Evolutionary conservation across 2,888 invertebrate species (phyloP).

Genomic region (Eremobia ochroleuca): DNA sequence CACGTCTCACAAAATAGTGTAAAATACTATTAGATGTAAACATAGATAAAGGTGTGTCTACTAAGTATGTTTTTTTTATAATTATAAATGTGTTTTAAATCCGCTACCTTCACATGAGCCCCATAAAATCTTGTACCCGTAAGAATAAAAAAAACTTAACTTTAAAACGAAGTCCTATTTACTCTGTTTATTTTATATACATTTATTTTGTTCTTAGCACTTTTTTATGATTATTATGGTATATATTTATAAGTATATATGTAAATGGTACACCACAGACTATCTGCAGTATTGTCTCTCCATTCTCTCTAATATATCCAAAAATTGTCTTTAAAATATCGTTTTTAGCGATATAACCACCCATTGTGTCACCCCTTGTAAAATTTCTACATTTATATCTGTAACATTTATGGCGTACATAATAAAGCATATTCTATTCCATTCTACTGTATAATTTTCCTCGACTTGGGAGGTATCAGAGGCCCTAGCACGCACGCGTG

Average conservation of each 20-base stretch:
- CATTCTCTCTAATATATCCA: too few species aligned
- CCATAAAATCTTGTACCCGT: not conserved
- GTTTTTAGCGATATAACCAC: not conserved
- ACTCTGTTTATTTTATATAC: too few species aligned
- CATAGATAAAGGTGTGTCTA: not conserved
- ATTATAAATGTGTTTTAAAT: not conserved
- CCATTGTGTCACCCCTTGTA: not conserved
- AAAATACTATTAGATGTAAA: too few species aligned
- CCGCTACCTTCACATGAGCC: not conserved
- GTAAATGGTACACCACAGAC: too few species aligned
- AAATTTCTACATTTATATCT: not conserved
- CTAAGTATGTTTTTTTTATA: not conserved
- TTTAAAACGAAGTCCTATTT: not conserved
- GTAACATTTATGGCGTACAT: not conserved
- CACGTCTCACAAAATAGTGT: too few species aligned
- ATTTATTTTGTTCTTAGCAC: too few species aligned
- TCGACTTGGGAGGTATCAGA: not conserved
- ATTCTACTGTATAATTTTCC: not conserved
- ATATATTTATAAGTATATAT: too few species aligned
- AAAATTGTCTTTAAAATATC: not conserved
- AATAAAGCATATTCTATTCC: not conserved
- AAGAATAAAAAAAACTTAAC: too few species aligned
- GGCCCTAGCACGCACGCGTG: not conserved
- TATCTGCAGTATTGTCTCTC: too few species aligned
- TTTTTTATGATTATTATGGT: too few species aligned